Evolutionary conservation across 2,888 invertebrate genomes (phyloP), one percentile per base, ranked within the genome.

Genomic region (Drosophila merina): DNA sequence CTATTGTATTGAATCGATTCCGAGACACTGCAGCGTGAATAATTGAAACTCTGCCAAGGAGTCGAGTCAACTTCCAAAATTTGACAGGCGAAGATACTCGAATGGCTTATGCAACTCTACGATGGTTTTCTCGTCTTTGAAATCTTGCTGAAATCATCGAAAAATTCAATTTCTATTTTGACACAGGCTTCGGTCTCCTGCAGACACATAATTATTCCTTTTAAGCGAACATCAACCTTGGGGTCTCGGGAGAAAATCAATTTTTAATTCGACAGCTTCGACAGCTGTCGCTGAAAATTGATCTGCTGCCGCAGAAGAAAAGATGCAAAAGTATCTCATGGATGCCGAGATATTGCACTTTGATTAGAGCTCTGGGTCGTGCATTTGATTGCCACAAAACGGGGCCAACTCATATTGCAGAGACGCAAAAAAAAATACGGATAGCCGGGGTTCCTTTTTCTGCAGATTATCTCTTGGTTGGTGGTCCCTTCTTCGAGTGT

Each of bases 221-320:
- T n/a, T 4, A 5, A 28, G 4, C 12, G 14, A 40, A 14, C 25
- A 44, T 10, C 44, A 38, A n/a, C 38, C 38, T 3, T 25, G 20
- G 14, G 47, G 47, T 48, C 40, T 57, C 48, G 5, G 44, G 62
- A 38, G 66, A 67, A 67, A 64, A 67, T 64, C 44, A 52, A 66
- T 56, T 58, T 42, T 30, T 49, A 40, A 49, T 60, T 50, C 63
- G 36, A 59, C 60, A 69, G 42, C 81, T 83, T 50, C 63, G 36
- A 59, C 60, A 69, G 42, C 81, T 84, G 84, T 80, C 76, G 76
- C 63, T 74, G 66, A 74, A 83, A 83, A 83, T 83, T 76, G 82
- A 82, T 85, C 50, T 40, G 58, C 55, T 63, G 58, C 26, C 64
- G 51, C 62, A 68, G 75, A 50, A 50, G 45, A 55, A 49, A 72